phyloP scores from a whole-genome alignment of 2,888 invertebrate genomes.

The Magallana nippona region DNA sequence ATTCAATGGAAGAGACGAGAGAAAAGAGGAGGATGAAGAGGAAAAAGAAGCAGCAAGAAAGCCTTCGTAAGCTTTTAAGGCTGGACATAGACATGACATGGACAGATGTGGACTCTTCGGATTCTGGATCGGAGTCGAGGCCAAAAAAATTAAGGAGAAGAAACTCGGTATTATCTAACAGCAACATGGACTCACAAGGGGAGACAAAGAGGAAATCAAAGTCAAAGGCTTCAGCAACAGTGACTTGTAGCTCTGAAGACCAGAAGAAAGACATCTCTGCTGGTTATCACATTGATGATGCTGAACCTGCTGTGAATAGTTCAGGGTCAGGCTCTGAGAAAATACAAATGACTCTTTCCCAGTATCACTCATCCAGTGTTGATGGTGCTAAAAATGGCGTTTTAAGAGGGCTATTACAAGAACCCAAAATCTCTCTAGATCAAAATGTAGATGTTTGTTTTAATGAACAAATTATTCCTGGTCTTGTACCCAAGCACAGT shows the following conservation, averaged over 20 bases:
- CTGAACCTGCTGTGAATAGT: background rate
- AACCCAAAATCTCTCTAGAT: constrained; percentile 3
- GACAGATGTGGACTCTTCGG: constrained; percentile 28
- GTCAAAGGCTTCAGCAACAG: background rate
- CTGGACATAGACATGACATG: constrained; percentile 39
- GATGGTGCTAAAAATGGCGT: background rate
- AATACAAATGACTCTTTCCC: background rate
- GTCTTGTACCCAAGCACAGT: background rate
- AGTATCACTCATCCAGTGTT: background rate
- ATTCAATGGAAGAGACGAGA: background rate
- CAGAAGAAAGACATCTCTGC: background rate
- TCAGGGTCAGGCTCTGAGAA: background rate
- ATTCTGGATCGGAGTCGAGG: constrained; percentile 10
- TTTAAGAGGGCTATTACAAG: background rate
- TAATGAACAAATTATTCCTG: background rate
- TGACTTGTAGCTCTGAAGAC: background rate
- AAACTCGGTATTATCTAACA: background rate
- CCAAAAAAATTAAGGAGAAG: constrained; percentile 28
- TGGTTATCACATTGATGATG: background rate
- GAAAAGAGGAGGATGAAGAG: constrained; percentile 22
- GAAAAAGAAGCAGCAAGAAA: constrained; percentile 22
- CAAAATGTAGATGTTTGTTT: constrained; percentile 14
- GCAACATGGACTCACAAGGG: background rate
- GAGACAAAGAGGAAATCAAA: background rate
- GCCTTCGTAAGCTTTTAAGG: constrained; percentile 6